phyloP scores from a whole-genome alignment of 2,888 invertebrate genomes.

The Thumatha senex region DNA sequence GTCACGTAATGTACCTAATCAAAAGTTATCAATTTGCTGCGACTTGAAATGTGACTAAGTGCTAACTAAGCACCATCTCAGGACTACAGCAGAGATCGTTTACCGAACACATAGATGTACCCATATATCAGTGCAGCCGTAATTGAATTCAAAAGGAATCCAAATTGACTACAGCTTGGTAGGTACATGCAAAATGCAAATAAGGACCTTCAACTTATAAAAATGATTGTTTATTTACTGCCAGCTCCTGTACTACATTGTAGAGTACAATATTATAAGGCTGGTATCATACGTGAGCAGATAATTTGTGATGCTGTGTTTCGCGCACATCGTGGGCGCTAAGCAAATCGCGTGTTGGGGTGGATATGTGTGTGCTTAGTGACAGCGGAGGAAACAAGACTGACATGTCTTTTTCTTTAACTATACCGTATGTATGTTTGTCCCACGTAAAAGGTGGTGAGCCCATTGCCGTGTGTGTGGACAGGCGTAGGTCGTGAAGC shows the following conservation, averaged over 20 bases:
- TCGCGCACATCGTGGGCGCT: slow-evolving; percentile 12
- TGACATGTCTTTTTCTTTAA: no score
- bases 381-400: not conserved
- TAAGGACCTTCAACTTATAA: not conserved
- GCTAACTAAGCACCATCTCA: no score
- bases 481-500: no score
- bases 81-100: no score
- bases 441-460: no score
- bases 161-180: not conserved
- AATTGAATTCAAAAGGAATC: not conserved
- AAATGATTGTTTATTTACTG: slow-evolving; percentile 6
- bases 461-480: no score
- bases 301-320: slow-evolving; percentile 30
- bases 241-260: slow-evolving; percentile 19
- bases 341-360: slow-evolving; percentile 30
- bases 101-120: no score
- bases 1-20: no score
- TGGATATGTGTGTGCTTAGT: not conserved
- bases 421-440: no score
- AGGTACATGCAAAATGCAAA: not conserved
- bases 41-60: no score
- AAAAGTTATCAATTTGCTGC: no score
- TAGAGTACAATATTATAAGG: slow-evolving; percentile 13
- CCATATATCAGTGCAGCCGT: no score
- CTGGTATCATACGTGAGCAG: slow-evolving; percentile 25